phyloP scores from a whole-genome alignment of 1,140 invertebrate genomes.

The Trialeurodes vaporariorum region DNA sequence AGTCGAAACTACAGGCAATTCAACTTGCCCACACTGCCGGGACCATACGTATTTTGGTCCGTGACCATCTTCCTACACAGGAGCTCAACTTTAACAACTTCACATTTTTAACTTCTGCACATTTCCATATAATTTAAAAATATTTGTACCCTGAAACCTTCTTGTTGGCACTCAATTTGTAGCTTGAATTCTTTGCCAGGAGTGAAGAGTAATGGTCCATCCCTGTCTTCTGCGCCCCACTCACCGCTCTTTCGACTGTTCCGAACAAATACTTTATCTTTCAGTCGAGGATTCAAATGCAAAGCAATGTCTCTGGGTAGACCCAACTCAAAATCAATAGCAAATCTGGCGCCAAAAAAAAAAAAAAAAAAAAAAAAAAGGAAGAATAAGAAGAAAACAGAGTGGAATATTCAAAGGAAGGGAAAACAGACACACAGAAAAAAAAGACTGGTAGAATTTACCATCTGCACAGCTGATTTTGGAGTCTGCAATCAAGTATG shows the following conservation, averaged over 20 bases:
- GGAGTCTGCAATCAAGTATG: too few relatives aligned
- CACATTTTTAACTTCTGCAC: neutral
- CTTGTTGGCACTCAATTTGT: slow-evolving; percentile 35
- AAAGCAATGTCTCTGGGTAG: slow-evolving; percentile 53
- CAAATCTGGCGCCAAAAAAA: slow-evolving; percentile 51
- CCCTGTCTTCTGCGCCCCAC: slow-evolving; percentile 62
- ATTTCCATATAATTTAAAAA: slow-evolving; percentile 7
- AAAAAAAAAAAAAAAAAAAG: too few relatives aligned
- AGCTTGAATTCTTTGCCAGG: slow-evolving; percentile 54
- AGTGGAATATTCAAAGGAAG: too few relatives aligned
- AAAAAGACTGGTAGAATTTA: too few relatives aligned
- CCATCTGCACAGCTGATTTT: too few relatives aligned
- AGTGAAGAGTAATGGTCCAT: slow-evolving; percentile 49
- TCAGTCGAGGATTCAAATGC: slow-evolving; percentile 69
- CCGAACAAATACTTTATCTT: slow-evolving; percentile 54
- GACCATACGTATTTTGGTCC: too few relatives aligned
- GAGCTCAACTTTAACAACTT: too few relatives aligned
- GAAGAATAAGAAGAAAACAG: too few relatives aligned
- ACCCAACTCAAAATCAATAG: slow-evolving; percentile 61
- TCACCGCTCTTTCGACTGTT: slow-evolving; percentile 54
- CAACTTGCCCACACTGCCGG: too few relatives aligned
- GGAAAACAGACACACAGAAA: too few relatives aligned
- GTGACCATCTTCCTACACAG: too few relatives aligned
- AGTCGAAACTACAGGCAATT: too few relatives aligned
- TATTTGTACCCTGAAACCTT: slow-evolving; percentile 36